These are phyloP conservation scores for Oryzias dopingdopingensis DNA, from an alignment of 2,797 vertebrate species.

Conservation along the genomic window DNA sequence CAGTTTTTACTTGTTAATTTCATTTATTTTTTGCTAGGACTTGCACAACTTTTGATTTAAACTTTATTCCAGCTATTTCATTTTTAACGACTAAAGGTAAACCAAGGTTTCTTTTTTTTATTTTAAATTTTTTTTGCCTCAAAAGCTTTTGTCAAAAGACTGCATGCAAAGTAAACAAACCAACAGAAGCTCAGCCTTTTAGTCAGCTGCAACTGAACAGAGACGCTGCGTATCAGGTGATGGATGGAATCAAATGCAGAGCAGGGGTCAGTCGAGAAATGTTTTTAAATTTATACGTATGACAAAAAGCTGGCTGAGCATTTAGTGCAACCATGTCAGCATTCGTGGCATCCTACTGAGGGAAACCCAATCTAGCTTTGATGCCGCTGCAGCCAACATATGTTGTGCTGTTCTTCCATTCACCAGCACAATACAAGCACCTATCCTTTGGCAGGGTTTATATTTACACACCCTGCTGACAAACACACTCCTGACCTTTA, in stretches of 20 bases:
- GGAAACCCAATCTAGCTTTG: constrained; percentile 42
- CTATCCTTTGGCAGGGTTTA: neutral
- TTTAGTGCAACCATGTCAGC: constrained; percentile 60
- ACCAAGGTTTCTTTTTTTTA: too few species aligned
- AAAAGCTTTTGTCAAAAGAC: neutral
- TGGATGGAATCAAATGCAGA: neutral
- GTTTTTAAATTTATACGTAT: constrained; percentile 40
- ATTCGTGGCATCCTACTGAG: constrained; percentile 63
- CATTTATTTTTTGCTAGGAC: too few species aligned
- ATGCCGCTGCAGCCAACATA: neutral
- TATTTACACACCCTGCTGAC: constrained; percentile 12
- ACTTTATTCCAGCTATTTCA: too few species aligned
- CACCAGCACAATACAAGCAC: constrained; percentile 9
- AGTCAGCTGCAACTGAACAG: constrained; percentile 1
- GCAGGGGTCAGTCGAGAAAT: neutral
- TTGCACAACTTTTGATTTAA: too few species aligned
- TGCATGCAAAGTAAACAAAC: neutral
- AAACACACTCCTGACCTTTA: constrained; percentile 29
- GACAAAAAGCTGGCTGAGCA: constrained; percentile 70
- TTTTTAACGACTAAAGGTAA: too few species aligned
- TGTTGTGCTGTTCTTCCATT: constrained; percentile 10
- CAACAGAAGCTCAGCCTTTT: constrained; percentile 1
- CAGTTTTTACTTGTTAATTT: neutral
- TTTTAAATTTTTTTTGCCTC: neutral
- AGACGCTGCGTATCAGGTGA: constrained; percentile 11